These are phyloP conservation scores for Cerceris rybyensis DNA, from an alignment of 2,888 invertebrate genomes.

Conservation along the genomic window DNA sequence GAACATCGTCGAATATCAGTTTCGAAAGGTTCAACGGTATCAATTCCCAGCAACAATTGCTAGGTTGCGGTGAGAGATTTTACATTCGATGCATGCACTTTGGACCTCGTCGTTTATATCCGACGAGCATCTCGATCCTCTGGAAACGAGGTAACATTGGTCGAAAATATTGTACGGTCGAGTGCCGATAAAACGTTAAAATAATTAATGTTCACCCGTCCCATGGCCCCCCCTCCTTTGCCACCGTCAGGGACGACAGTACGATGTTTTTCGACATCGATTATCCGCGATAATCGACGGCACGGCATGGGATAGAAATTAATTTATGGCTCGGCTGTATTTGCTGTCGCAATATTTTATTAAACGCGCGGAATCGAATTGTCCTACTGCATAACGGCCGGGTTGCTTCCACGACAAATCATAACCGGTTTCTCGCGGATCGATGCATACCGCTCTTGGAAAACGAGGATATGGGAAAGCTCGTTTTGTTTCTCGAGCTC, in stretches of 20 bases:
- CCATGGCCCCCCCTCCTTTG: too few species aligned
- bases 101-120: constrained; percentile 25
- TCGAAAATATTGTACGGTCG: not conserved
- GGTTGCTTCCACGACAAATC: not conserved
- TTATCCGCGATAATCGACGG: constrained; percentile 30
- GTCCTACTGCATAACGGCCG: not conserved
- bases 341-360: constrained; percentile 27
- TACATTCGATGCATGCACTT: constrained; percentile 23
- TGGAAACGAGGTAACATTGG: constrained; percentile 15
- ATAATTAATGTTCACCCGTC: constrained; percentile 19
- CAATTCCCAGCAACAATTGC: constrained; percentile 5
- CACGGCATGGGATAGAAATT: constrained; percentile 3
- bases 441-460: not conserved
- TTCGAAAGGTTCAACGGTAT: constrained; percentile 21
- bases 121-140: constrained; percentile 10
- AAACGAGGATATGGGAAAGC: not conserved
- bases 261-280: constrained; percentile 31
- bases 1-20: constrained; percentile 8
- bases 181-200: constrained; percentile 16
- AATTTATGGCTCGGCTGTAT: constrained; percentile 25
- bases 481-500: not conserved
- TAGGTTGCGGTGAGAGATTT: constrained; percentile 18
- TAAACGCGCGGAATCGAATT: constrained; percentile 6
- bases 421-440: not conserved
- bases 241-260: not conserved